Evolutionary conservation across 2,888 invertebrate species (phyloP).

Genomic region (Drosophila tripunctata): DNA sequence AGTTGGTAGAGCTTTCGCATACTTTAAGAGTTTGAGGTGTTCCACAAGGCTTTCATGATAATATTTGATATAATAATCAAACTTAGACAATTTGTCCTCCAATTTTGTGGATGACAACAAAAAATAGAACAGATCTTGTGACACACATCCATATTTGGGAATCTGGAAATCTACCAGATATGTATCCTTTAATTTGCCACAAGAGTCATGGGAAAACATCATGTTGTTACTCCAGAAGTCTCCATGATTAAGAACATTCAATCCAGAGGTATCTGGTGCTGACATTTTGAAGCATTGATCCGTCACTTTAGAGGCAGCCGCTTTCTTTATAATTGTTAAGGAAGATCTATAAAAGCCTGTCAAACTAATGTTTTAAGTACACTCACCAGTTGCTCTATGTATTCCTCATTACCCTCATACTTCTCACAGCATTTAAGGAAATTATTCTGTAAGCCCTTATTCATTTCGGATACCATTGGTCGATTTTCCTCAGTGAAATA

Average conservation of each 20-base stretch:
- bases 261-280: conserved; percentile 39
- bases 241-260: conserved; percentile 75
- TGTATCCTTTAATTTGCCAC: conserved; percentile 60
- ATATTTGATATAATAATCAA: conserved; percentile 78
- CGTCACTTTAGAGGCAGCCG: no score
- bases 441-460: no score
- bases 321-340: no score
- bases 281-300: no score
- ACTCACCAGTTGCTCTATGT: conserved; percentile 65
- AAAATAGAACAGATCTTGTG: conserved; percentile 76
- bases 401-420: conserved; percentile 49
- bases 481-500: conserved; percentile 39
- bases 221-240: conserved; percentile 78
- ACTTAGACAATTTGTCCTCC: conserved; percentile 73
- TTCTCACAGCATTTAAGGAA: conserved; percentile 43
- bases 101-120: conserved; percentile 74
- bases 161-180: conserved; percentile 79
- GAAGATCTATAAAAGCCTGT: background rate
- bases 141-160: conserved; percentile 68
- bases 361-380: fast-evolving
- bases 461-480: no score
- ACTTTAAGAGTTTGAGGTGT: conserved; percentile 70
- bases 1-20: conserved; percentile 67
- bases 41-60: conserved; percentile 75
- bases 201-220: conserved; percentile 72